These are phyloP conservation scores for Orius insidiosus DNA, from an alignment of 1,140 invertebrate species.

Conservation along the genomic window DNA sequence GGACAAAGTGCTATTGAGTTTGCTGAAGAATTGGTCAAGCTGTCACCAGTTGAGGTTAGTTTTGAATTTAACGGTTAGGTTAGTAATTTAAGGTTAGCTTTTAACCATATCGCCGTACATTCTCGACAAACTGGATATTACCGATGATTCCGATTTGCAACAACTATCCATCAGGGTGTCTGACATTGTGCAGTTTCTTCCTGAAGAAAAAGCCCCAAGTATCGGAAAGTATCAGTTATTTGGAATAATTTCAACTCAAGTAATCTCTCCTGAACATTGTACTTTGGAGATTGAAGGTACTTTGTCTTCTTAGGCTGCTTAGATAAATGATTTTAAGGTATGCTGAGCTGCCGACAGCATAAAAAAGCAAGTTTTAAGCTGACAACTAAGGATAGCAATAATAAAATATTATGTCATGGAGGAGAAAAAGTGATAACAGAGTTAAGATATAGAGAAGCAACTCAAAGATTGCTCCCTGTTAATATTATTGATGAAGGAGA, in stretches of 20 bases:
- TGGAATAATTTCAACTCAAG: constrained; percentile 24
- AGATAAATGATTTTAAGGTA: constrained; percentile 19
- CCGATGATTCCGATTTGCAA: constrained; percentile 12
- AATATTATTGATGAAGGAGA: constrained; percentile 37
- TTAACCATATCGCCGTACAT: constrained; percentile 42
- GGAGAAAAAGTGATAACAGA: constrained; percentile 30
- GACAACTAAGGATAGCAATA: constrained; percentile 34
- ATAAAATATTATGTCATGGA: constrained; percentile 31
- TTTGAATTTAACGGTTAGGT: not conserved
- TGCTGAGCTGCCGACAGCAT: constrained; percentile 28
- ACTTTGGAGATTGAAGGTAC: constrained; percentile 20
- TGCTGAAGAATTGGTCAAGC: constrained; percentile 18
- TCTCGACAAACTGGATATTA: constrained; percentile 32
- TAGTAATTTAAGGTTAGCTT: constrained; percentile 41
- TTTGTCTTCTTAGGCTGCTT: too few species aligned
- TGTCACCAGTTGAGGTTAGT: constrained; percentile 12
- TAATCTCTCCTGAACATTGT: constrained; percentile 23
- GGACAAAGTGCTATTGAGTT: constrained; percentile 2
- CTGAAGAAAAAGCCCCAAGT: constrained; percentile 21
- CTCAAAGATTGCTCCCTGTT: constrained; percentile 27
- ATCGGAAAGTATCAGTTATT: constrained; percentile 20
- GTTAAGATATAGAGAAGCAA: constrained; percentile 27
- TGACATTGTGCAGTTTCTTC: constrained; percentile 19
- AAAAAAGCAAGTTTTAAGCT: constrained; percentile 28
- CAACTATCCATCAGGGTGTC: constrained; percentile 18